A percentile compares a stretch with the other conserved stretches of the same genome.
phyloP scores from a whole-genome alignment of 2,797 vertebrate genomes.

The Psittacula derbiana region DNA sequence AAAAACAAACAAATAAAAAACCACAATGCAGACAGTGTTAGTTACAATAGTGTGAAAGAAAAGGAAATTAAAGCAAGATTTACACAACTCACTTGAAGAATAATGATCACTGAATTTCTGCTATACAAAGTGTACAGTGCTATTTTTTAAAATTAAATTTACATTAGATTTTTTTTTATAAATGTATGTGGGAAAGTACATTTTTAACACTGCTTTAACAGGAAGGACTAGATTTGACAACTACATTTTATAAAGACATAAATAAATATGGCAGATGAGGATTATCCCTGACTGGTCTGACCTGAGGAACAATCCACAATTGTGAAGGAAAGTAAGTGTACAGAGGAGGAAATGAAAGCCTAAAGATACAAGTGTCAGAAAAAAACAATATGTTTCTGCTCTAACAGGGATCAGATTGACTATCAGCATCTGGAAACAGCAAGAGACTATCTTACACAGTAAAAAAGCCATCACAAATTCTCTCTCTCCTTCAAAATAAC shows the following conservation, averaged over 20 bases:
- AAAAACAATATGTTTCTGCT: not conserved
- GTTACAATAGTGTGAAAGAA: not conserved
- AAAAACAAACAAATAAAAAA: not conserved
- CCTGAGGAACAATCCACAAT: not conserved
- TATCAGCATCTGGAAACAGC: not conserved
- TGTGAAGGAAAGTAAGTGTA: not conserved
- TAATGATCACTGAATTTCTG: not conserved
- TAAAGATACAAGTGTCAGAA: not conserved
- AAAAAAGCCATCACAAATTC: constrained; percentile 40
- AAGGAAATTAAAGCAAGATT: not conserved
- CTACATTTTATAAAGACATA: not conserved
- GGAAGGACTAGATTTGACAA: not conserved
- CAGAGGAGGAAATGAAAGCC: not conserved
- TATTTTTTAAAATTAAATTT: not conserved
- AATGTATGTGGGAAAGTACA: not conserved
- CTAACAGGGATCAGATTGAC: not conserved
- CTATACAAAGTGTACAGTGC: not conserved
- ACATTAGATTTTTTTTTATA: not conserved
- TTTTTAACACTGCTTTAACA: not conserved
- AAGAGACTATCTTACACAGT: not conserved
- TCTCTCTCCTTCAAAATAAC: constrained; percentile 52
- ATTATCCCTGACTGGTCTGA: not conserved
- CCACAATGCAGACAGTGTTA: not conserved
- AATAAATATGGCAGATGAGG: not conserved
- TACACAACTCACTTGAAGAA: not conserved